A percentile compares a stretch with the other conserved stretches of the same genome.
phyloP scores from a whole-genome alignment of 53 echinoderm and acorn worm species.

The Antedon mediterranea region DNA sequence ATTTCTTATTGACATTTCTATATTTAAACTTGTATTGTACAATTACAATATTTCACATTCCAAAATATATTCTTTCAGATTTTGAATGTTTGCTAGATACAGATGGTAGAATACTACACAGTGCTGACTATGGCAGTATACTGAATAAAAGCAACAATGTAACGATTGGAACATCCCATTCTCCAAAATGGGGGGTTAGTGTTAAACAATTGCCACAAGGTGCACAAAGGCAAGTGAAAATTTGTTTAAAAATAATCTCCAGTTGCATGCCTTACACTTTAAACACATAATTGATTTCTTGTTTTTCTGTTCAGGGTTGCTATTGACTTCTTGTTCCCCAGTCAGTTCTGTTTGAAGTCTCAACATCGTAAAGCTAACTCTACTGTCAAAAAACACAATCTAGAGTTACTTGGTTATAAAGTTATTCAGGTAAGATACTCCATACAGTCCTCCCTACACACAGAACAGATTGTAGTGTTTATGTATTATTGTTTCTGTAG shows the following conservation, averaged over 20 bases:
- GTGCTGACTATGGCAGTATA: slow-evolving; percentile 82
- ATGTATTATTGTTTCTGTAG: no score
- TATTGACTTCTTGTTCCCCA: slow-evolving; percentile 61
- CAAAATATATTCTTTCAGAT: slow-evolving; percentile 14
- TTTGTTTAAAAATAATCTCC: no score
- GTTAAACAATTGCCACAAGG: slow-evolving; percentile 71
- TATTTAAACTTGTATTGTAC: no score
- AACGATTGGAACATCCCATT: slow-evolving; percentile 56
- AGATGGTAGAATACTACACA: slow-evolving; percentile 45
- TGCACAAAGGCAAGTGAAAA: slow-evolving; percentile 59
- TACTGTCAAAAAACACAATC: slow-evolving; percentile 53
- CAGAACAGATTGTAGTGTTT: no score
- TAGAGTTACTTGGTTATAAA: slow-evolving; percentile 75
- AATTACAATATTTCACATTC: no score
- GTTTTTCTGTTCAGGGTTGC: no score
- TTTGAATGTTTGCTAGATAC: slow-evolving; percentile 85
- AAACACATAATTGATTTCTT: no score
- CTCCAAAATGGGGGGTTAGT: slow-evolving; percentile 89
- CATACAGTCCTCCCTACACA: no score
- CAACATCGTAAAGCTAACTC: slow-evolving; percentile 48
- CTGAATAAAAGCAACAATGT: slow-evolving; percentile 37
- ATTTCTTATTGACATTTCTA: no score
- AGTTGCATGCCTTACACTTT: no score
- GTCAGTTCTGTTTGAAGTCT: slow-evolving; percentile 58
- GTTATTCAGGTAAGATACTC: slow-evolving; percentile 52